Percentiles rank a stretch among this genome's conserved stretches.
phyloP scores from a whole-genome alignment of 2,113 vertebrate genomes.

The Copsychus sechellarum region DNA sequence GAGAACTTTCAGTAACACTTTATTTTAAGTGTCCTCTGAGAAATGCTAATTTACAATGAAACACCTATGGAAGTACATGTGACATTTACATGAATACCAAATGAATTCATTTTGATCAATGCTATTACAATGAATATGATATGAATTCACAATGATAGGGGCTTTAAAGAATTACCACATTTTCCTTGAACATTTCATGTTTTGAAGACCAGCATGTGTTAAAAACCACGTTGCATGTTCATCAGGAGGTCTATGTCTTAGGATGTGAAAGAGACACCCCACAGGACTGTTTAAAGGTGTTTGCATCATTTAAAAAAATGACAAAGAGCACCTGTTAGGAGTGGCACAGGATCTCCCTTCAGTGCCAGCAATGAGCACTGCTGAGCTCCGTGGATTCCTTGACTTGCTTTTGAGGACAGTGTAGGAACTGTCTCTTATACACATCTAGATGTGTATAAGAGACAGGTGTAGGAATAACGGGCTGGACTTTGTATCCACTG shows the following conservation, averaged over 20 bases:
- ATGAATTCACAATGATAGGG: conserved; percentile 75
- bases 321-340: background rate
- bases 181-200: conserved; percentile 66
- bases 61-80: conserved; percentile 84
- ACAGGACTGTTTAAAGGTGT: background rate
- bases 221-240: background rate
- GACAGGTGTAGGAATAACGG: fast-evolving
- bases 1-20: conserved; percentile 85
- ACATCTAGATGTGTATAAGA: too few species aligned
- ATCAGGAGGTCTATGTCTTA: background rate
- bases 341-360: background rate
- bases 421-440: too few species aligned
- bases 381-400: background rate
- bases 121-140: conserved; percentile 78
- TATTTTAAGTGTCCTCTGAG: conserved; percentile 86
- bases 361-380: background rate
- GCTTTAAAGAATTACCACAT: conserved; percentile 62
- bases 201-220: conserved; percentile 43
- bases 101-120: conserved; percentile 86
- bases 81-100: conserved; percentile 84
- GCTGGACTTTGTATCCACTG: background rate
- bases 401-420: background rate
- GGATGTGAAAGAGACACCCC: background rate
- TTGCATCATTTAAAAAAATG: background rate
- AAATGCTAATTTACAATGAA: conserved; percentile 85